Evolutionary conservation across 1,140 invertebrate genomes (phyloP).

Genomic region (Pararge aegeria): DNA sequence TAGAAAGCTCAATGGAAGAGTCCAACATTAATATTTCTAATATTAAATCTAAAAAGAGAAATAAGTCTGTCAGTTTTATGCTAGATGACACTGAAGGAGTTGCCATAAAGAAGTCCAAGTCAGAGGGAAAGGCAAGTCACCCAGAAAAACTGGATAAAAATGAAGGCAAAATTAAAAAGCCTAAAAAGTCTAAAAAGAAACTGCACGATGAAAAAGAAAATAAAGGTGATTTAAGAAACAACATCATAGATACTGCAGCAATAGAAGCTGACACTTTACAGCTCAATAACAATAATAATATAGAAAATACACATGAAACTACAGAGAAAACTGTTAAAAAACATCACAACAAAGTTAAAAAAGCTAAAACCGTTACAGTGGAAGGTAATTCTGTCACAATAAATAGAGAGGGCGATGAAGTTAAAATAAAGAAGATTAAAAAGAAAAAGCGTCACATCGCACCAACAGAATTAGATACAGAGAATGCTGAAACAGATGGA

Average conservation of each 20-base stretch:
- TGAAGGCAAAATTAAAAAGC: slow-evolving; percentile 34
- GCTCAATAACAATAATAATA: neutral
- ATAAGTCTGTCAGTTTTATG: slow-evolving; percentile 69
- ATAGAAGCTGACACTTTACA: too few relatives aligned
- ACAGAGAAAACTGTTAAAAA: slow-evolving; percentile 11
- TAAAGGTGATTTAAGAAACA: slow-evolving; percentile 24
- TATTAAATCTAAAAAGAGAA: slow-evolving; percentile 63
- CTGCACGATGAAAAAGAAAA: slow-evolving; percentile 40
- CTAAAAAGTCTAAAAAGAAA: slow-evolving; percentile 35
- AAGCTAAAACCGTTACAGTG: slow-evolving; percentile 4
- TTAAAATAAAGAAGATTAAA: slow-evolving; percentile 39
- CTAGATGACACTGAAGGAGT: slow-evolving; percentile 56
- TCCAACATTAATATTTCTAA: slow-evolving; percentile 16
- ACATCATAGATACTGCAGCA: slow-evolving; percentile 17
- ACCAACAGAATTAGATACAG: slow-evolving; percentile 17
- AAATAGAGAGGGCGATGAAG: slow-evolving; percentile 21
- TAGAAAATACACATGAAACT: neutral
- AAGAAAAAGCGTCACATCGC: slow-evolving; percentile 45
- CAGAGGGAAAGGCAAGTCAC: slow-evolving; percentile 27
- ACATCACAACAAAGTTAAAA: slow-evolving; percentile 16
- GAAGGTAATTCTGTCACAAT: neutral
- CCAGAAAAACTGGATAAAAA: slow-evolving; percentile 16
- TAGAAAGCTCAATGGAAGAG: slow-evolving; percentile 16
- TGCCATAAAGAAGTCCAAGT: slow-evolving; percentile 53
- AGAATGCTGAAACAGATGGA: slow-evolving; percentile 26